Evolutionary conservation across 1,140 invertebrate genomes (phyloP), one percentile per base, ranked within the genome.

Genomic region (Asobara japonica): DNA sequence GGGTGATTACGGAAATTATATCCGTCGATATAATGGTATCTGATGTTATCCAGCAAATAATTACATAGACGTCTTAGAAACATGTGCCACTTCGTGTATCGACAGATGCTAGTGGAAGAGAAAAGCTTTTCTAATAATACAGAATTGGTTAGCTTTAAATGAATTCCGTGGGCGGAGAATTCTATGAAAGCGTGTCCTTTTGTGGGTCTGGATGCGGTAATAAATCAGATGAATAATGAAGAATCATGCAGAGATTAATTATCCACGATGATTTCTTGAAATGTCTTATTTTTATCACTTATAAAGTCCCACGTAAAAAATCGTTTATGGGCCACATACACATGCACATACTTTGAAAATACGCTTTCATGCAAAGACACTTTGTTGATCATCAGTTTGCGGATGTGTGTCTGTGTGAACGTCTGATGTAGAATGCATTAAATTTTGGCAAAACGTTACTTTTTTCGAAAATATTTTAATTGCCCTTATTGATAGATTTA

Each of bases 1-100:
- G 3, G 29, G 77, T 87, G 86, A 86, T 85, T 77, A 86, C 84
- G 83, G 79, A 78, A 85, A 86, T 87, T 84, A 83, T 82, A 78
- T 16, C 69, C 69, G 67, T 75, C 78, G 81, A 85, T 82, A 85
- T 78, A 41, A 51, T 5, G 45, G 45, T 25, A 10, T 51, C 20
- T 51, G 45, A 56, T 56, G 6, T 56, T 56, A 56, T 56, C 51
- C 20, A 5, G 83, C 76, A 82, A 82, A 82, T 76, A 75, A 75
- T 77, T 75, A 80, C 77, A 76, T 82, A 77, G 75, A 71, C 80
- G 76, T 82, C 80, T 83, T 80, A 71, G 78, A 80, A 84, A 83
- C 78, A 79, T 65, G 74, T 78, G 78, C 80, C 78, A 81, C 83
- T 81, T 82, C 74, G 78, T 64, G 75, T 72, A 38, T 61, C 73